Conservation (phyloP, 1,140 invertebrate genomes). For the Sitobion miscanthi region DNA sequence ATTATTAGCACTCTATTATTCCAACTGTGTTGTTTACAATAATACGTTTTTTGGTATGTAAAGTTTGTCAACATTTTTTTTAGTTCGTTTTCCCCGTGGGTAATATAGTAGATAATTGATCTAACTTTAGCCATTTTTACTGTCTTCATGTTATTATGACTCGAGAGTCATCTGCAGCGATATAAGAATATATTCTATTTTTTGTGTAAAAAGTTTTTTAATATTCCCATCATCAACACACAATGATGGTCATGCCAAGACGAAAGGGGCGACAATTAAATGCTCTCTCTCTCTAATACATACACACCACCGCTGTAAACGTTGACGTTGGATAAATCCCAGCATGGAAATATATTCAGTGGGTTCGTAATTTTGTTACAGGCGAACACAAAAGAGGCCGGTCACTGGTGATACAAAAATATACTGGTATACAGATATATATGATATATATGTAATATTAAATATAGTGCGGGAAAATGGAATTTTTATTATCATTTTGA, state of each 20-base stretch:
- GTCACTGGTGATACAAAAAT: conserved; percentile 1
- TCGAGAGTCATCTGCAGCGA: background rate
- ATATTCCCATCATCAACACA: background rate
- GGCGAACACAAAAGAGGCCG: background rate
- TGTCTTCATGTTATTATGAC: background rate
- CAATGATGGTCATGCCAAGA: background rate
- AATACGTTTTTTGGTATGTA: background rate
- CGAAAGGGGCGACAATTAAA: background rate
- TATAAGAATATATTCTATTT: background rate
- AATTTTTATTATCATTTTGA: background rate
- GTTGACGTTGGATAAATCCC: background rate
- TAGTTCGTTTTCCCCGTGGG: background rate
- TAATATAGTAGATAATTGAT: background rate
- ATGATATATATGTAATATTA: background rate
- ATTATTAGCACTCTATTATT: background rate
- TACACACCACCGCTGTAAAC: background rate
- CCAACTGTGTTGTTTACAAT: background rate
- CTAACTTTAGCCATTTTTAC: background rate
- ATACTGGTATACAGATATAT: background rate
- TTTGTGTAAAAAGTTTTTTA: background rate
- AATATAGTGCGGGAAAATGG: background rate
- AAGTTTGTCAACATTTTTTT: background rate
- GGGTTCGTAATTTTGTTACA: conserved; percentile 7
- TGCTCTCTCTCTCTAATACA: background rate
- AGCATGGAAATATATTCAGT: background rate